Evolutionary conservation across 1,140 invertebrate species (phyloP).

Genomic region (Apolygus lucorum): DNA sequence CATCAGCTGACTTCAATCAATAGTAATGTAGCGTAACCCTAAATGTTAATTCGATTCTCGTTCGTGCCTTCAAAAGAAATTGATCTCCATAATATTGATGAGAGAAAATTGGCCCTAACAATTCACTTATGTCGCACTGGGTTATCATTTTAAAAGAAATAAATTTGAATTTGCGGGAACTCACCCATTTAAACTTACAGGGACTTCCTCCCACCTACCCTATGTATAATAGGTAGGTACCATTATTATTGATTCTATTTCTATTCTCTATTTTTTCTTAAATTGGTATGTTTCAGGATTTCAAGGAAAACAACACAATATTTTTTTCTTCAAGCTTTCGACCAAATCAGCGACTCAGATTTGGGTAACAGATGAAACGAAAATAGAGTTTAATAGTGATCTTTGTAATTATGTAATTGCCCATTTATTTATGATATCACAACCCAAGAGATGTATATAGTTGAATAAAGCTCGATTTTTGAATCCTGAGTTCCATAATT

Average conservation of each 20-base stretch:
- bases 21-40: too few species aligned
- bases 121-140: not conserved
- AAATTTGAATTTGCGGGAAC: not conserved
- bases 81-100: too few species aligned
- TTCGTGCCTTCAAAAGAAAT: too few species aligned
- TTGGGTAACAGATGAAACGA: not conserved
- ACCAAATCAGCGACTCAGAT: not conserved
- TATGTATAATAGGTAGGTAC: not conserved
- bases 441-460: not conserved
- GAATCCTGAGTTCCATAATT: not conserved
- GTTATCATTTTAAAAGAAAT: not conserved
- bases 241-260: not conserved
- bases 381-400: too few species aligned
- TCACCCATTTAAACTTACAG: too few species aligned
- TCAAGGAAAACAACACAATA: slow-evolving; percentile 20
- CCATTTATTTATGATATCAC: not conserved
- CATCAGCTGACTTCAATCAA: too few species aligned
- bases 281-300: slow-evolving; percentile 16
- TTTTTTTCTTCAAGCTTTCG: slow-evolving; percentile 4
- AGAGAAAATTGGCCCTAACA: too few species aligned
- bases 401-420: too few species aligned
- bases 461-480: not conserved
- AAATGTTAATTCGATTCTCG: too few species aligned
- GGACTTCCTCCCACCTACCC: not conserved
- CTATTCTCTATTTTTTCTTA: not conserved